Percentiles rank a stretch among this genome's conserved stretches.
phyloP scores from a whole-genome alignment of 2,888 invertebrate species.

The Sesamia inferens region DNA sequence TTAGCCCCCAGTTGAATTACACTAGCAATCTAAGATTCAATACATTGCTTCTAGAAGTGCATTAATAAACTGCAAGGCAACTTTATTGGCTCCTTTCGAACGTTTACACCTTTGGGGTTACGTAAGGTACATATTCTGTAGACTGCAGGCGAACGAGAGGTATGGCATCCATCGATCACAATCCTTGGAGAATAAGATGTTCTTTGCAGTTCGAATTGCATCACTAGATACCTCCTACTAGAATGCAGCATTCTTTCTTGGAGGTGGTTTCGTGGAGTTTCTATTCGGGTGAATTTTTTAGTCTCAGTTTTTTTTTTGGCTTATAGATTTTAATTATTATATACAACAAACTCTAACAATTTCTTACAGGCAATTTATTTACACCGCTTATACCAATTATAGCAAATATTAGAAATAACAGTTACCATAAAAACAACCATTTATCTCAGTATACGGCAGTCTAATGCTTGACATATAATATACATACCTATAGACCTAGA shows the following conservation, averaged over 20 bases:
- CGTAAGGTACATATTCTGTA: slow-evolving; percentile 36
- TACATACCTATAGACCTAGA: too few species aligned
- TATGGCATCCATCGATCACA: slow-evolving; percentile 50
- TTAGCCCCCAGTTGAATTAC: not conserved
- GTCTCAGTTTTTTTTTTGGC: not conserved
- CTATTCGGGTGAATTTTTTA: not conserved
- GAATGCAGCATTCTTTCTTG: slow-evolving; percentile 21
- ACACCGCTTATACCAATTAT: too few species aligned
- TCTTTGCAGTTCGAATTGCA: slow-evolving; percentile 41
- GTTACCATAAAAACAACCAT: too few species aligned
- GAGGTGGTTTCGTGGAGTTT: too few species aligned
- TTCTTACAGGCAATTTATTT: too few species aligned
- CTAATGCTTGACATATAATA: too few species aligned
- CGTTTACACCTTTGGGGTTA: slow-evolving; percentile 48
- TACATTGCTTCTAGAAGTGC: slow-evolving; percentile 40
- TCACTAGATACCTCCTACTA: slow-evolving; percentile 1
- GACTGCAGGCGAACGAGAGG: slow-evolving; percentile 40
- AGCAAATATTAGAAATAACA: too few species aligned
- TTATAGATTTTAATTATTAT: not conserved
- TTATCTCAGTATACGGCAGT: too few species aligned
- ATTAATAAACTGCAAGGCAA: slow-evolving; percentile 55
- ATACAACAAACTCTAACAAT: not conserved
- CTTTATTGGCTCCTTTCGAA: slow-evolving; percentile 47
- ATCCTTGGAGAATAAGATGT: slow-evolving; percentile 51
- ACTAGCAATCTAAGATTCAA: slow-evolving; percentile 46